Evolutionary conservation across 2,797 vertebrate genomes (phyloP).

Genomic region (Monodelphis domestica): DNA sequence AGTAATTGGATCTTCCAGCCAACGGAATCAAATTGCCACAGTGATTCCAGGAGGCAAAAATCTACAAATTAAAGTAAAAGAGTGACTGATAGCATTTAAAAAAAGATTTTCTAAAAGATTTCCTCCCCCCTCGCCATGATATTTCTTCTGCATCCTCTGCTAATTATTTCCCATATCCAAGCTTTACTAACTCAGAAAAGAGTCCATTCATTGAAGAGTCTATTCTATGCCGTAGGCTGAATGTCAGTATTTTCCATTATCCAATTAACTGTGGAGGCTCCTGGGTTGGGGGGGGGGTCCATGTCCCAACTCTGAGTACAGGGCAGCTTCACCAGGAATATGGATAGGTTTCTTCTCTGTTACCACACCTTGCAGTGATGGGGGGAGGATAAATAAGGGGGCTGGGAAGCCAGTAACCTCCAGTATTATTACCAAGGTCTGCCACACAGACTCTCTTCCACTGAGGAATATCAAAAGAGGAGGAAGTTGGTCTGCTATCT

Average conservation of each 20-base stretch:
- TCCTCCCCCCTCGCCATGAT: neutral
- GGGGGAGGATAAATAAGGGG: neutral
- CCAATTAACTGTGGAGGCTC: neutral
- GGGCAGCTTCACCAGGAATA: neutral
- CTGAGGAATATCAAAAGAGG: no score
- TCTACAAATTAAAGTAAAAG: neutral
- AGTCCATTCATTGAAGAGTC: neutral
- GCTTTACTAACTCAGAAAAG: neutral
- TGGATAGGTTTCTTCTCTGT: neutral
- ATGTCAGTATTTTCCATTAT: neutral
- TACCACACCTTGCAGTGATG: neutral
- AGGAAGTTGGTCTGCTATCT: neutral
- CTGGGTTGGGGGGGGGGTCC: neutral
- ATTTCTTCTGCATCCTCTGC: neutral
- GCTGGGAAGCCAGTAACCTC: neutral
- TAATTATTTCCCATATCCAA: neutral
- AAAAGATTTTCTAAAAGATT: neutral
- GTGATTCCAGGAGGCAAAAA: neutral
- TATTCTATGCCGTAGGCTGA: neutral
- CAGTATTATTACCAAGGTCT: neutral
- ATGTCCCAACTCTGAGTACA: neutral
- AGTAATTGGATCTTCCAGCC: neutral
- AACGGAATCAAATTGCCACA: neutral
- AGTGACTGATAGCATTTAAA: neutral
- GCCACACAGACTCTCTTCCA: neutral